Evolutionary conservation across 2,797 vertebrate genomes (phyloP).

Genomic region (Pempheris klunzingeri): DNA sequence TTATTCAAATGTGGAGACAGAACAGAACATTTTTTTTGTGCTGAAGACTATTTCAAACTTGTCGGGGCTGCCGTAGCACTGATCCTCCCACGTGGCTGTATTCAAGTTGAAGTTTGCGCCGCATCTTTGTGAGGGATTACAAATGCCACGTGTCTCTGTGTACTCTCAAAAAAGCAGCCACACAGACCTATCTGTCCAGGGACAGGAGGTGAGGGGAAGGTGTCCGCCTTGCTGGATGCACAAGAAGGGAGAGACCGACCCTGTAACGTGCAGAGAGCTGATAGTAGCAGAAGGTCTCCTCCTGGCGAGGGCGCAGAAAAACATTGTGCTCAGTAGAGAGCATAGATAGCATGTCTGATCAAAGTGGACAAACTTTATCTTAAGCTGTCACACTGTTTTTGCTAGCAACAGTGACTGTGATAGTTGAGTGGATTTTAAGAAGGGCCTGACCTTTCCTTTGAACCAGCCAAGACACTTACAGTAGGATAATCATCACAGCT

Average conservation of each 20-base stretch:
- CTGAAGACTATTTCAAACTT: background rate
- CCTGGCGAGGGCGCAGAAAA: conserved; percentile 2
- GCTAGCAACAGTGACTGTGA: conserved; percentile 30
- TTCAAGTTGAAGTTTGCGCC: conserved; percentile 28
- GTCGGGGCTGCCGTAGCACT: background rate
- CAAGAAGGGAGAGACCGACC: conserved; percentile 7
- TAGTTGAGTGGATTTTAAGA: conserved; percentile 30
- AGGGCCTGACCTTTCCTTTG: conserved; percentile 50
- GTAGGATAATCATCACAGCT: conserved; percentile 37
- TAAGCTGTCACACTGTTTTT: conserved; percentile 17
- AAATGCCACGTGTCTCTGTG: background rate
- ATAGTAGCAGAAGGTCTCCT: conserved; percentile 46
- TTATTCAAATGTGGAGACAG: background rate
- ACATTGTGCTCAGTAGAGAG: conserved; percentile 1
- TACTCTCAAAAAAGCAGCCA: conserved; percentile 13
- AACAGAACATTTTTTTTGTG: background rate
- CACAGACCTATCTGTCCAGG: conserved; percentile 36
- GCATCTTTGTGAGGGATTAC: conserved; percentile 13
- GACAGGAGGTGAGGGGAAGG: conserved; percentile 33
- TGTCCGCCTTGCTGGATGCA: conserved; percentile 20
- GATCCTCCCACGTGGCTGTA: conserved; percentile 12
- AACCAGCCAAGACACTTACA: conserved; percentile 33
- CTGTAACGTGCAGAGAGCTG: conserved; percentile 42
- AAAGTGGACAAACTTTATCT: conserved; percentile 32
- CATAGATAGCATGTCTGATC: conserved; percentile 35